Evolutionary conservation across 2,888 invertebrate genomes (phyloP), one percentile per base, ranked within the genome.

Genomic region (Cartodere bifasciata): DNA sequence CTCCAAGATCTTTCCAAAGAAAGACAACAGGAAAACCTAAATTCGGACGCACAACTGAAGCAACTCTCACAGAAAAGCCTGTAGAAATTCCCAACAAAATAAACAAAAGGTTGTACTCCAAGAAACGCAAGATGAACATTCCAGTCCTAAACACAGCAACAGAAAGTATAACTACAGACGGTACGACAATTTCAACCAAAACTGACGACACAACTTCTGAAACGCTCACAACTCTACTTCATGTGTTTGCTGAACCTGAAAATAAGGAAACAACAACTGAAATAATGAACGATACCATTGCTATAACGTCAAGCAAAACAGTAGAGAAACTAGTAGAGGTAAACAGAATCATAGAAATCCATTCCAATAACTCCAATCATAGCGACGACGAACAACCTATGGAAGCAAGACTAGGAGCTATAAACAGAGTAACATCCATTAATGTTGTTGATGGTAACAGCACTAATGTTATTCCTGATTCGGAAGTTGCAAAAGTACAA

Each of bases 261-360:
- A 39, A 44, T 4, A 33, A 39, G 29, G 53, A 49, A 37, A 41
- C 43, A 12, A 44, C 50, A 4, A 34, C 42, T 5, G 48, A 50
- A 20, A 40, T 39, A 12, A 42, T 44, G 10, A 43, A 49, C 15
- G 56, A 58, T 11, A 53, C 54, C 4, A 39, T 40, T 14, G 25
- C 34, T 11, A 26, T 42, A 4, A 35, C 35, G 25, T 20, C 65
- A 10, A 46, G 44, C 21, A 48, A 50, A 14, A 56, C 51, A 40
- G 60, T 66, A 16, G 67, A 76, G 44, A 72, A 72, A 54, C 48
- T 79, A 11, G 73, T 77, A 37, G 75, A 77, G 43, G 69, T 80
- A 1, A 79, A 73, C 52, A 64, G 79, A 50, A 69, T 76, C 16
- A 72, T 75, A 3, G 75, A 79, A 59, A 69, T 79, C 2, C 71